These are phyloP conservation scores for Ochotona princeps DNA, from an alignment of 2,113 vertebrate species.

Conservation along the genomic window DNA sequence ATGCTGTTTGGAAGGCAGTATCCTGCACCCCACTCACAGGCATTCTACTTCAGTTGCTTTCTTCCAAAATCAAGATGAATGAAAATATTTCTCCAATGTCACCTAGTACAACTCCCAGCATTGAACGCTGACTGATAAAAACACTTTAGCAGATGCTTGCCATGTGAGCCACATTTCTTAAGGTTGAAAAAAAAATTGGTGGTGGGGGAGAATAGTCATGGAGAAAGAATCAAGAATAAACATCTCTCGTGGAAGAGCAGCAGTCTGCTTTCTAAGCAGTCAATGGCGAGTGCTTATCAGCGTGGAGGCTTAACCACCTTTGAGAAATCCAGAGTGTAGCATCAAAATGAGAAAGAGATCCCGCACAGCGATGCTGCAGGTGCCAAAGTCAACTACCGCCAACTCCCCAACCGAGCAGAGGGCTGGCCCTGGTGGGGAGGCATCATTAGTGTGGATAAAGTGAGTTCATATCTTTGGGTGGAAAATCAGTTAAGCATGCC, in stretches of 20 bases:
- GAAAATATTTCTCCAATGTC: no score
- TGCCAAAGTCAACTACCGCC: constrained; percentile 54
- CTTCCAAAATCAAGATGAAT: no score
- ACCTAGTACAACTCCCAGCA: no score
- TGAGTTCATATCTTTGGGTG: constrained; percentile 77
- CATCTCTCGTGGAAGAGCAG: background rate
- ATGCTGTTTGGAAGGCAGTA: background rate
- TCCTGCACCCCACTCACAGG: background rate
- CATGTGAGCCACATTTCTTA: no score
- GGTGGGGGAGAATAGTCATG: no score
- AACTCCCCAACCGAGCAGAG: background rate
- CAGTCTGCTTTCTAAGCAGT: background rate
- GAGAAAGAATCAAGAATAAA: no score
- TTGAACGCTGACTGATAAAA: no score
- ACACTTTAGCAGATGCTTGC: no score
- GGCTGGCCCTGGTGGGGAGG: constrained; percentile 47
- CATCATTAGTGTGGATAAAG: constrained; percentile 63
- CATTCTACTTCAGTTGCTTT: background rate
- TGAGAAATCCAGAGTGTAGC: background rate
- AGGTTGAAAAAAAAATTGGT: no score
- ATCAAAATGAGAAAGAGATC: background rate
- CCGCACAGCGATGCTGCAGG: background rate
- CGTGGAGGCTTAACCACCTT: background rate
- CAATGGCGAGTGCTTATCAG: background rate
- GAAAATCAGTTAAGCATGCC: constrained; percentile 68